Percentiles rank a stretch among this genome's conserved stretches.
phyloP scores from a whole-genome alignment of 2,113 vertebrate genomes.

The Saguinus midas region DNA sequence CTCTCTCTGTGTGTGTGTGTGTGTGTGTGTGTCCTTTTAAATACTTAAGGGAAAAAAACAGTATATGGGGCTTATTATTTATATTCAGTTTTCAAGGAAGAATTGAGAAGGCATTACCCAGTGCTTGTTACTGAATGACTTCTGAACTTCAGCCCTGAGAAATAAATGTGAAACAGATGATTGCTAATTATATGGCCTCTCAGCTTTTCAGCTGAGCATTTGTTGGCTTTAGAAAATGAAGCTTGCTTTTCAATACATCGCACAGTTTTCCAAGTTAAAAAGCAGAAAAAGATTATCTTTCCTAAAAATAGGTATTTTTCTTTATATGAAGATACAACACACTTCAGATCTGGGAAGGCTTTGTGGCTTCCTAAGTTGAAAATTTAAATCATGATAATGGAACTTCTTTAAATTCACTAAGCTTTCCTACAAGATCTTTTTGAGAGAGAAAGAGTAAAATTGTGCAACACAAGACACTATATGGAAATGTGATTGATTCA shows the following conservation, averaged over 20 bases:
- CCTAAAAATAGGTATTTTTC: neutral
- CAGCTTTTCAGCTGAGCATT: neutral
- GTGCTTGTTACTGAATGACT: neutral
- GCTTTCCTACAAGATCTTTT: neutral
- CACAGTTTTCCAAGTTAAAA: neutral
- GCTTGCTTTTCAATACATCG: neutral
- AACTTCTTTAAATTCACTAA: neutral
- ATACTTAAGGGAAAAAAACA: neutral
- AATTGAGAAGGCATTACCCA: neutral
- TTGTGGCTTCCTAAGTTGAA: neutral
- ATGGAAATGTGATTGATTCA: neutral
- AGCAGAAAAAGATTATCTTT: neutral
- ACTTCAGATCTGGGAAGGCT: neutral
- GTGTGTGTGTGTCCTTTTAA: neutral
- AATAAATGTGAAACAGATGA: slow-evolving; percentile 43
- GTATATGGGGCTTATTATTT: neutral
- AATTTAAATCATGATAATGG: neutral
- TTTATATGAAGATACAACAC: neutral
- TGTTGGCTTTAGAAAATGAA: neutral
- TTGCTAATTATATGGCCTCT: slow-evolving; percentile 27
- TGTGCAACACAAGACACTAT: neutral
- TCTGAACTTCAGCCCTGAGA: slow-evolving; percentile 12
- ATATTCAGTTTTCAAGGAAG: neutral
- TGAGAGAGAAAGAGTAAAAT: neutral
- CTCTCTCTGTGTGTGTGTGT: neutral